Percentiles rank a stretch among this genome's conserved stretches.
Conservation (phyloP, 1,140 invertebrate genomes). For the Sinella curviseta region DNA sequence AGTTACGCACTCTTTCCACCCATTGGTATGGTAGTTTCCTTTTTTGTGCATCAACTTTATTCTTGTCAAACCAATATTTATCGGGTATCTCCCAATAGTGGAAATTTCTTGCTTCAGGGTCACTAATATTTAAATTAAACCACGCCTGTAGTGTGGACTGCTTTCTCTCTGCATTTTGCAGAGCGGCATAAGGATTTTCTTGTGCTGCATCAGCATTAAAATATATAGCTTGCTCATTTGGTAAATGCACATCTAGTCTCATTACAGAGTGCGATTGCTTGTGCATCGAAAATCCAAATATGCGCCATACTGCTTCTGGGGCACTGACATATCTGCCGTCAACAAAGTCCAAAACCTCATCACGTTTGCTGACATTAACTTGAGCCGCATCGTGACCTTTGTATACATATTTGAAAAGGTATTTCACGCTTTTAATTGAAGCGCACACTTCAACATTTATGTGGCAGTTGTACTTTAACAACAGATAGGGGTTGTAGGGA, state of each 20-base stretch:
- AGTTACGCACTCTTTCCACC: no score
- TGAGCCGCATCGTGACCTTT: conserved; percentile 14
- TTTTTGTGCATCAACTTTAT: conserved; percentile 25
- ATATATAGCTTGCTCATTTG: not conserved
- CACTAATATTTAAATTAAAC: not conserved
- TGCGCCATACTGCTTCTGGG: no score
- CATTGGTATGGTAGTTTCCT: no score
- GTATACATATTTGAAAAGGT: no score
- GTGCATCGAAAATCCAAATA: no score
- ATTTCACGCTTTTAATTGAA: no score
- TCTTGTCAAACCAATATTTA: conserved; percentile 8
- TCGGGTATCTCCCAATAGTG: no score
- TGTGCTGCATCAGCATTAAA: no score
- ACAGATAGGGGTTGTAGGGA: conserved; percentile 23
- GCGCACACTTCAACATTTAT: conserved; percentile 36
- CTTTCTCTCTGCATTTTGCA: not conserved
- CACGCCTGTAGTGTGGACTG: no score
- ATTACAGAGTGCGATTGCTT: no score
- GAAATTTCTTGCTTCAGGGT: not conserved
- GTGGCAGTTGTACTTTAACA: conserved; percentile 37
- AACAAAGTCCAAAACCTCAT: not conserved
- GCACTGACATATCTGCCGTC: no score
- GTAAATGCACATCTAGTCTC: conserved; percentile 28
- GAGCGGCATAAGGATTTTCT: conserved; percentile 48
- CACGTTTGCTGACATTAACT: conserved; percentile 28